Base-by-base conservation (phyloP, 1,140 invertebrate species). In the Ectropis grisescens region DNA sequence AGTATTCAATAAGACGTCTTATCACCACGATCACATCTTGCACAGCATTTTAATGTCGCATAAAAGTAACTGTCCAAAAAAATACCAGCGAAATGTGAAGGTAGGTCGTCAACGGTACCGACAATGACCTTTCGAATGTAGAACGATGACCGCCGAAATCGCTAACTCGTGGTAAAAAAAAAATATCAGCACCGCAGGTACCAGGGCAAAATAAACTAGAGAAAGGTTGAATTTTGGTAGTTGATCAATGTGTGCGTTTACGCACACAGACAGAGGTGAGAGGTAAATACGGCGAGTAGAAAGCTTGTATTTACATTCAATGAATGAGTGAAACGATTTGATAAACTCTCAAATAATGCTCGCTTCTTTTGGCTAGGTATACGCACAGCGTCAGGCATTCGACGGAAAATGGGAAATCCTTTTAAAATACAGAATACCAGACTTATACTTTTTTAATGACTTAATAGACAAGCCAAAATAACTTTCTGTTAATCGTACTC, bases 21-120 rank as follows among this genome's bases (percentile, higher is more conserved):
- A 66, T 66, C 61, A 31, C 41, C 38, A 34, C 33, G 32, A 67
- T 67, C 48, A 57, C 43, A 58, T 61, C 50, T 66, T 42, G 51
- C 37, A 27, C 41, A 54, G 53, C 54, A 71, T 70, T 64, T 69
- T 65, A 72, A 74, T 67, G 56, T 51, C 32, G 37, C 35, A 51
- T 58, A 58, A 58, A 61, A 53, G 55, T 78, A 70, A 75, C 68
- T 67, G 72, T 78, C 54, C 30, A 50, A 29, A 50, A 68, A 62
- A 64, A 60, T 54, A 39, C 54, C 58, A 47, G 54, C 58, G 46
- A 61, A 53, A 58, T 71, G 61, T 75, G 56, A 64, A 71, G 70
- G 68, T 79, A 74, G 74, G 74, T 79, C 74, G 54, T 52, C 46
- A 60, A 69, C 71, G 69, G 70, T 68, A 71, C 36, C 58, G 56